These are phyloP conservation scores for Drosophila algonquin DNA, from an alignment of 2,888 invertebrate genomes.

Conservation along the genomic window DNA sequence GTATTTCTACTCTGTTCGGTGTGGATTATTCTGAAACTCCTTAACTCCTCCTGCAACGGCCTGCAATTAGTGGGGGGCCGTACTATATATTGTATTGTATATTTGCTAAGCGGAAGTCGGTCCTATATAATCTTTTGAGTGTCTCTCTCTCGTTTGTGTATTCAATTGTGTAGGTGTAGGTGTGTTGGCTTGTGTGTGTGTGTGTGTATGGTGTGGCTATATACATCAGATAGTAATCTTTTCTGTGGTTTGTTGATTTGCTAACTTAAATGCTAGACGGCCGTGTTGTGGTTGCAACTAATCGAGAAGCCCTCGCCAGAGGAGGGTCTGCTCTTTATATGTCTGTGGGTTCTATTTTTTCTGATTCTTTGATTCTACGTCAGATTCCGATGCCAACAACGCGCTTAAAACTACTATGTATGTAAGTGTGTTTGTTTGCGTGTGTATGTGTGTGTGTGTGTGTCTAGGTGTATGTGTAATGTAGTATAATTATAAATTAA, in stretches of 20 bases:
- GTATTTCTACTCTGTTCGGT: slow-evolving; percentile 11
- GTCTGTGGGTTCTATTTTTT: slow-evolving; percentile 15
- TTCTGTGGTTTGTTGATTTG: slow-evolving; percentile 60
- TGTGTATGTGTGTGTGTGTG: slow-evolving; percentile 1
- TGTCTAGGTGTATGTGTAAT: slow-evolving; percentile 29
- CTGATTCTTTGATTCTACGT: neutral
- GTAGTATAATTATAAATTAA: slow-evolving; percentile 71
- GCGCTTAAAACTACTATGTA: slow-evolving; percentile 22
- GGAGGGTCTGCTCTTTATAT: neutral
- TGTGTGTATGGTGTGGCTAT: slow-evolving; percentile 36
- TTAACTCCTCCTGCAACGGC: slow-evolving; percentile 13
- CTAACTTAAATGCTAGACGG: slow-evolving; percentile 75
- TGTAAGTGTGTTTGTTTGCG: neutral
- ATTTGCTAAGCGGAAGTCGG: slow-evolving; percentile 73
- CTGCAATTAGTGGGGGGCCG: slow-evolving; percentile 56
- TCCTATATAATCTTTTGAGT: slow-evolving; percentile 43
- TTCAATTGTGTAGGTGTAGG: slow-evolving; percentile 13
- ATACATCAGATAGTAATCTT: slow-evolving; percentile 33
- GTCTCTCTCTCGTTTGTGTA: slow-evolving; percentile 13
- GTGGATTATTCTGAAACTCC: slow-evolving; percentile 31
- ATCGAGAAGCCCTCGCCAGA: neutral
- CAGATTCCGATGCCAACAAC: slow-evolving; percentile 22
- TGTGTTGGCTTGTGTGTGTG: slow-evolving; percentile 23
- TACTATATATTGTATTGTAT: slow-evolving; percentile 44
- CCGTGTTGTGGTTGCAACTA: slow-evolving; percentile 39